phyloP scores from a whole-genome alignment of 1,140 invertebrate species.

The Eupristina koningsbergeri region DNA sequence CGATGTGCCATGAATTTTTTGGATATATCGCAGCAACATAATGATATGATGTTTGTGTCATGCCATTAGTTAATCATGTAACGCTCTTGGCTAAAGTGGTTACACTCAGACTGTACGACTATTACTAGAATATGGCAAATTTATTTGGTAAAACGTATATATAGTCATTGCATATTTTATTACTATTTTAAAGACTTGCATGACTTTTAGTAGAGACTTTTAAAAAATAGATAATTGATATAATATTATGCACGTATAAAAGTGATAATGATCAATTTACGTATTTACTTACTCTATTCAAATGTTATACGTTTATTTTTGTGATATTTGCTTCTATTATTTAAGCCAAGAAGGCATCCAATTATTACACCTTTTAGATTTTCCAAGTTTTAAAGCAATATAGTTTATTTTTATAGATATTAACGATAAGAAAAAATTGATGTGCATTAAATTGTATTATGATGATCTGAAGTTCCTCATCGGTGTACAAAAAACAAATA shows the following conservation, averaged over 20 bases:
- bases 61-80: background rate
- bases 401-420: constrained; percentile 12
- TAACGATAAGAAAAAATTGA: background rate
- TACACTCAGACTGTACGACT: background rate
- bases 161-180: background rate
- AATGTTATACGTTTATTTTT: no score
- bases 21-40: background rate
- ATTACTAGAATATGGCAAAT: background rate
- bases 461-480: no score
- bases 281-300: no score
- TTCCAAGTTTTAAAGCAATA: background rate
- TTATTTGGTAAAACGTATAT: background rate
- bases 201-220: background rate
- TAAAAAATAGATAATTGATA: background rate
- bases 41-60: background rate
- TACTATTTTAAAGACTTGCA: background rate
- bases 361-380: background rate
- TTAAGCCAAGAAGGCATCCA: background rate
- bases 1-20: background rate
- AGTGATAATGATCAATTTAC: no score
- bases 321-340: no score
- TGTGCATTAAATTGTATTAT: no score
- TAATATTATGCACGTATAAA: no score
- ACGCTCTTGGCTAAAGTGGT: background rate
- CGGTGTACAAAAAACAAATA: no score